Evolutionary conservation across 2,888 invertebrate species (phyloP).

Genomic region (Drosophila formosana): DNA sequence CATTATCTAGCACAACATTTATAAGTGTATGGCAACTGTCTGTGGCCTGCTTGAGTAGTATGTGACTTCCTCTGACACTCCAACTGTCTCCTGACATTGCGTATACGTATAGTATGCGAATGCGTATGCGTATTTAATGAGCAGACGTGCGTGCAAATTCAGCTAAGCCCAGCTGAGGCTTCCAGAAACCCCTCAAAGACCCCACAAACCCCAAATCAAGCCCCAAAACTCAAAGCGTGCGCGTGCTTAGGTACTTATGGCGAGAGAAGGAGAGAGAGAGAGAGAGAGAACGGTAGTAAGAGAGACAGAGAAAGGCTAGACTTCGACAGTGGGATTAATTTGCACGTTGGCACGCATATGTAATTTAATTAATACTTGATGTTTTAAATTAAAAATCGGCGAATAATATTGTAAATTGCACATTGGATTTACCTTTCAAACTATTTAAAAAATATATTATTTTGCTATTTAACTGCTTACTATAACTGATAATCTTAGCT

Average conservation of each 20-base stretch:
- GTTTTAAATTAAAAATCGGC: too few species aligned
- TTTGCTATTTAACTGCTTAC: too few species aligned
- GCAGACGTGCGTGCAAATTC: constrained; percentile 78
- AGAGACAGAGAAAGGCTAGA: constrained; percentile 2
- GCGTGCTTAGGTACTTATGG: constrained; percentile 40
- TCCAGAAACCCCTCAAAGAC: constrained; percentile 9
- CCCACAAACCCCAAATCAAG: constrained; percentile 18
- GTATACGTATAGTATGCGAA: constrained; percentile 66
- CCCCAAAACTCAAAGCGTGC: constrained; percentile 30
- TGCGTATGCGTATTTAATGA: constrained; percentile 79
- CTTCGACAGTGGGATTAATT: constrained; percentile 1
- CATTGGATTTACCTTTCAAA: too few species aligned
- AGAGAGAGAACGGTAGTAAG: background rate
- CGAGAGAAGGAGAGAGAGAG: background rate
- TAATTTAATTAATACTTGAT: background rate
- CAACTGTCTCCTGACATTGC: constrained; percentile 28
- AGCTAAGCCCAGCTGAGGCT: constrained; percentile 62
- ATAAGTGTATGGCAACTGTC: constrained; percentile 69
- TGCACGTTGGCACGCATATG: background rate
- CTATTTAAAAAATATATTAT: too few species aligned
- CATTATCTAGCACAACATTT: constrained; percentile 79
- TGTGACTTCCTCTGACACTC: constrained; percentile 62
- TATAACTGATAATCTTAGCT: too few species aligned
- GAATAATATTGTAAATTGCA: too few species aligned
- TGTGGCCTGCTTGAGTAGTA: constrained; percentile 46